These are phyloP conservation scores for Aphelenchoides fujianensis DNA, from an alignment of 1,140 invertebrate species.

Conservation along the genomic window DNA sequence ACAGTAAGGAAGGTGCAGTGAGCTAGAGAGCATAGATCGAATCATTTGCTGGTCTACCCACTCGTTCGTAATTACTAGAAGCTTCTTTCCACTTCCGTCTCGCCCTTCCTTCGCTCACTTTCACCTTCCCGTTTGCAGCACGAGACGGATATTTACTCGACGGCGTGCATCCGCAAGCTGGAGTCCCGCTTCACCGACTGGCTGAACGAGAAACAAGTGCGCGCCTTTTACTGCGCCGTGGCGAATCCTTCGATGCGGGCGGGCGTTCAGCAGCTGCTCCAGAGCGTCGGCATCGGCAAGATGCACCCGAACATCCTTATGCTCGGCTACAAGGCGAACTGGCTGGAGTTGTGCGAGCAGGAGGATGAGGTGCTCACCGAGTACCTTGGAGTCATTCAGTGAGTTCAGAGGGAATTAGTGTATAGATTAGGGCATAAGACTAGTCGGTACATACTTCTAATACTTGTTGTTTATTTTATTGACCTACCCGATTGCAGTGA, in stretches of 20 bases:
- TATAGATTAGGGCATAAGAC: too few relatives aligned
- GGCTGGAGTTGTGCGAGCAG: conserved; percentile 55
- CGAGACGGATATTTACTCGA: conserved; percentile 27
- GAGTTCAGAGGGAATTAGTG: too few relatives aligned
- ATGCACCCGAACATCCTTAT: conserved; percentile 81
- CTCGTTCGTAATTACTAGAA: too few relatives aligned
- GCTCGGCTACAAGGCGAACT: conserved; percentile 68
- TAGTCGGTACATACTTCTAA: too few relatives aligned
- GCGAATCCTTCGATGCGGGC: conserved; percentile 41
- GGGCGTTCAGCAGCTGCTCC: conserved; percentile 66
- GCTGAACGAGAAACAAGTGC: conserved; percentile 75
- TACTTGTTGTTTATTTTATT: too few relatives aligned
- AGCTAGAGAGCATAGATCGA: too few relatives aligned
- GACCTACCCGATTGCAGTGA: conserved; percentile 35
- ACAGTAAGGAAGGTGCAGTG: too few relatives aligned
- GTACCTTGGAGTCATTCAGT: conserved; percentile 66
- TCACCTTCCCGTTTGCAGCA: not conserved
- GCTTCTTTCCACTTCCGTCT: too few relatives aligned
- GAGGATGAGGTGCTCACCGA: conserved; percentile 61
- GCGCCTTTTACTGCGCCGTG: conserved; percentile 77
- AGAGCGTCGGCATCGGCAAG: conserved; percentile 82
- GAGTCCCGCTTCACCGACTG: conserved; percentile 65
- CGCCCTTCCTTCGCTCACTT: too few relatives aligned
- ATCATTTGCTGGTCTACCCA: too few relatives aligned
- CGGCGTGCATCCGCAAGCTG: conserved; percentile 45